Conservation (phyloP, 2,888 invertebrate species). For the Criorhina ranunculi region DNA sequence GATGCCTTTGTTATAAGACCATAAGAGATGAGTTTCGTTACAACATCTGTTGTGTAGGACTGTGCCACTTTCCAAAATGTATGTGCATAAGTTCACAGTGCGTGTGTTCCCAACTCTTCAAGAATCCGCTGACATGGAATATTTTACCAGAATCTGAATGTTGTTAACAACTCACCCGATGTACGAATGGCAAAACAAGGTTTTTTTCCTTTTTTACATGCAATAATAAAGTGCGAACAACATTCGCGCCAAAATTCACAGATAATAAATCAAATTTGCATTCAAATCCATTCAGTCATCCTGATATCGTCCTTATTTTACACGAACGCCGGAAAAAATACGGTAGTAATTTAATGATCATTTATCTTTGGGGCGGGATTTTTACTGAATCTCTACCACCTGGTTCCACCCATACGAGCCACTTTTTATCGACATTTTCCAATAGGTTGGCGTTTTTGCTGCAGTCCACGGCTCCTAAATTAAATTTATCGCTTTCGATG, state of each 20-base stretch:
- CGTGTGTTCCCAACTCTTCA: too few species aligned
- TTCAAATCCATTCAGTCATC: conserved; percentile 38
- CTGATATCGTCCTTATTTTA: conserved; percentile 62
- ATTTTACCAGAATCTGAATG: not conserved
- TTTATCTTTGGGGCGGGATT: conserved; percentile 69
- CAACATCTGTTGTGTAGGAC: too few species aligned
- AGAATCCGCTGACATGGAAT: not conserved
- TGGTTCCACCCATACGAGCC: not conserved
- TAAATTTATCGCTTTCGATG: conserved; percentile 71
- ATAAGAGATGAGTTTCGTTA: too few species aligned
- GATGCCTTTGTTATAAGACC: too few species aligned
- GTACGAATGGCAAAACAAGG: too few species aligned
- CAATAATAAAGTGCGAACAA: conserved; percentile 47
- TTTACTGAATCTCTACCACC: conserved; percentile 27
- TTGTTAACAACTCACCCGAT: not conserved
- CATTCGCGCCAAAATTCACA: conserved; percentile 49
- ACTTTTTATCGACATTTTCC: conserved; percentile 47
- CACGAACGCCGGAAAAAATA: conserved; percentile 20
- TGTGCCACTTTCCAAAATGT: too few species aligned
- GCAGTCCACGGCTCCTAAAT: conserved; percentile 65
- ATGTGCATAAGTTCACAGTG: too few species aligned
- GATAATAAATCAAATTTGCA: conserved; percentile 68
- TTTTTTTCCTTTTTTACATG: not conserved
- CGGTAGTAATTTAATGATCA: conserved; percentile 73
- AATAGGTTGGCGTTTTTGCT: conserved; percentile 57